Evolutionary conservation across 1,140 invertebrate genomes (phyloP).

Genomic region (Heliconius congener): DNA sequence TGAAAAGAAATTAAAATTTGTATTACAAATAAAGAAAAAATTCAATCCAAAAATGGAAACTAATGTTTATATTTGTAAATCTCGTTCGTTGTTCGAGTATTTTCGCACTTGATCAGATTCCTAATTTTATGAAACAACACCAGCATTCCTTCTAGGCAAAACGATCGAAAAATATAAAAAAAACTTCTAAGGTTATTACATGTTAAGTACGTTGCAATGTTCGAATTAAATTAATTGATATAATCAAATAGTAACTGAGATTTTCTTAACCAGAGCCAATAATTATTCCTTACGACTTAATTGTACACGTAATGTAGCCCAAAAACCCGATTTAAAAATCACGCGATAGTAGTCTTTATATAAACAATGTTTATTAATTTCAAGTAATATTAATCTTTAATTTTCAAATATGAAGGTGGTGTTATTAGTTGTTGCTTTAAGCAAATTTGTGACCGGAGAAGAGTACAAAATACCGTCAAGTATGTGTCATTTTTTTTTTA

Average conservation of each 20-base stretch:
- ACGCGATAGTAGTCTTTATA: not conserved
- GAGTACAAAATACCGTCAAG: not conserved
- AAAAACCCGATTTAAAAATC: slow-evolving; percentile 3
- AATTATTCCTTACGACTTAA: not conserved
- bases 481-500: not conserved
- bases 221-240: too few relatives aligned
- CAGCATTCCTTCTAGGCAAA: too few relatives aligned
- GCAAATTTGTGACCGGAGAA: not conserved
- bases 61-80: too few relatives aligned
- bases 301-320: not conserved
- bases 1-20: too few relatives aligned
- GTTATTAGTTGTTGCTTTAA: not conserved
- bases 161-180: too few relatives aligned
- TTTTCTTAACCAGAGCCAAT: not conserved
- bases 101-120: too few relatives aligned
- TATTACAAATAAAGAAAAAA: too few relatives aligned
- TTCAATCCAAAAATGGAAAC: too few relatives aligned
- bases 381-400: not conserved
- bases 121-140: too few relatives aligned
- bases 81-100: too few relatives aligned
- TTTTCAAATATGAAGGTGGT: not conserved
- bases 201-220: too few relatives aligned
- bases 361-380: not conserved
- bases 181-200: too few relatives aligned
- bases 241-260: not conserved